A percentile compares a stretch with the other conserved stretches of the same genome.
These are phyloP conservation scores for Apostichopus leukothele DNA, from an alignment of 53 echinoderm and acorn worm genomes.

Conservation along the genomic window DNA sequence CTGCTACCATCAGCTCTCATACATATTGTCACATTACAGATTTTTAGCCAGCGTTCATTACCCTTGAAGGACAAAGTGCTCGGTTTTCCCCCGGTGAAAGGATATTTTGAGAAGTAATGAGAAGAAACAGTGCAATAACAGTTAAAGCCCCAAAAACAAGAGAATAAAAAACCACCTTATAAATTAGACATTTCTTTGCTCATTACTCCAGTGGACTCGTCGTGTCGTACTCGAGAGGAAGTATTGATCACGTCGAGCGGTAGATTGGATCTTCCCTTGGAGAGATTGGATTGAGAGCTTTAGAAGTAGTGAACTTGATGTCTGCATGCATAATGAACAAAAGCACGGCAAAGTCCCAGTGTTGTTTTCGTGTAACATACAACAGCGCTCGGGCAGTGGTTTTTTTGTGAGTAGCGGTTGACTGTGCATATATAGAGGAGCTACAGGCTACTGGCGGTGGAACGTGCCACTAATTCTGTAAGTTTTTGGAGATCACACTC, in stretches of 20 bases:
- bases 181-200: constrained; percentile 6
- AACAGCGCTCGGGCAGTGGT: no score
- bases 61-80: background rate
- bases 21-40: background rate
- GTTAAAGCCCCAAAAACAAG: background rate
- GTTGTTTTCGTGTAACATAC: background rate
- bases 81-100: background rate
- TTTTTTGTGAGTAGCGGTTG: no score
- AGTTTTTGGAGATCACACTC: no score
- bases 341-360: background rate
- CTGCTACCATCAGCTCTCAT: background rate
- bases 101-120: background rate
- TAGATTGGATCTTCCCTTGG: constrained; percentile 37
- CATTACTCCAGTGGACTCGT: constrained; percentile 20
- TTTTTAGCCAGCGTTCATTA: background rate
- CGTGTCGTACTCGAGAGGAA: constrained; percentile 19
- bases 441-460: no score
- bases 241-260: constrained; percentile 34
- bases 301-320: constrained; percentile 31
- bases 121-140: background rate
- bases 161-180: constrained; percentile 16
- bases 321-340: constrained; percentile 39
- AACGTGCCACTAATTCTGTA: no score
- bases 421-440: no score
- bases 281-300: constrained; percentile 6